Evolutionary conservation across 2,113 vertebrate genomes (phyloP).

Genomic region (Eleginops maclovinus): DNA sequence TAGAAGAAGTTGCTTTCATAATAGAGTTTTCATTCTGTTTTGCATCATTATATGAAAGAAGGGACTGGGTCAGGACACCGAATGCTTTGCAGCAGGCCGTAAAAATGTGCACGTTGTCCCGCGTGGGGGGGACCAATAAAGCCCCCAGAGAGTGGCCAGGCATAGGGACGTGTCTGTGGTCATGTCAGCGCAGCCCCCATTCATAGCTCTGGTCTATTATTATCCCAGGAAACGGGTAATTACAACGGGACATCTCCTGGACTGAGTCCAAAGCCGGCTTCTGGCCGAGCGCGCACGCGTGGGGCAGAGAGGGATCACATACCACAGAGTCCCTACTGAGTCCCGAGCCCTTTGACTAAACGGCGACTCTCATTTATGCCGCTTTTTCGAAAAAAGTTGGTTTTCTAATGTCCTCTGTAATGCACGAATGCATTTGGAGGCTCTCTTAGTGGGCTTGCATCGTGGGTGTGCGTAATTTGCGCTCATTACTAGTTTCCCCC

Average conservation of each 20-base stretch:
- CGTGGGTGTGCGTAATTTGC: constrained; percentile 68
- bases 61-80: constrained; percentile 6
- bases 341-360: constrained; percentile 23
- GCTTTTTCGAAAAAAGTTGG: constrained; percentile 17
- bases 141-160: constrained; percentile 16
- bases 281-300: constrained; percentile 13
- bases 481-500: constrained; percentile 53
- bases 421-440: constrained; percentile 40
- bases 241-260: constrained; percentile 71
- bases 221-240: constrained; percentile 75
- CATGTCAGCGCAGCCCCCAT: constrained; percentile 63
- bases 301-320: constrained; percentile 46
- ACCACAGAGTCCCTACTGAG: constrained; percentile 10
- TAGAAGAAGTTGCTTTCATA: too few species aligned
- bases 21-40: neutral
- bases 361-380: constrained; percentile 44
- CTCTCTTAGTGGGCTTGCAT: constrained; percentile 5
- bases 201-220: constrained; percentile 65
- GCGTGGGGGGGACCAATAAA: constrained; percentile 37
- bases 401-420: constrained; percentile 24
- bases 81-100: constrained; percentile 19
- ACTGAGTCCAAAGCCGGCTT: constrained; percentile 42
- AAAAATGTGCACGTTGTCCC: constrained; percentile 39
- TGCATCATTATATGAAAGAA: neutral
- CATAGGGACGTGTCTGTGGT: constrained; percentile 72